Evolutionary conservation across 2,113 vertebrate genomes (phyloP).

Genomic region (Paramisgurnus dabryanus): DNA sequence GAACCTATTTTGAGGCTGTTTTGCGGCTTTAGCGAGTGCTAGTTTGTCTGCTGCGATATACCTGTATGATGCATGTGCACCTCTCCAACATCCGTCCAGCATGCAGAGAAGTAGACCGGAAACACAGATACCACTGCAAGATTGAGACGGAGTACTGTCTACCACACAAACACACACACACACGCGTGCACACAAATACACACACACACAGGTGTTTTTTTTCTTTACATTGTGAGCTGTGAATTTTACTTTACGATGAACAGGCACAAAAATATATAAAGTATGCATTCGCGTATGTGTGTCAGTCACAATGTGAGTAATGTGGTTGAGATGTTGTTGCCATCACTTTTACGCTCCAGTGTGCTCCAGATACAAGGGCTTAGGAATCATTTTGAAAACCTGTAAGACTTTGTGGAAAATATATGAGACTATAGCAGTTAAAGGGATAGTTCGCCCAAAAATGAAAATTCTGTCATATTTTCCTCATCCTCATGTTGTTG

Average conservation of each 20-base stretch:
- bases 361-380: too few species aligned
- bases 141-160: conserved; percentile 35
- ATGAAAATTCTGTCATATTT: too few species aligned
- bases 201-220: conserved; percentile 69
- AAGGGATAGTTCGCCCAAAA: too few species aligned
- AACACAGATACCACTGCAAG: conserved; percentile 53
- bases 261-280: too few species aligned
- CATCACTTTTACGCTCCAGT: too few species aligned
- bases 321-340: background rate
- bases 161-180: conserved; percentile 41
- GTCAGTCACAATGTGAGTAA: background rate
- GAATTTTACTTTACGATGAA: conserved; percentile 47
- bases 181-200: conserved; percentile 36
- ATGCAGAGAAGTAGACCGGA: conserved; percentile 60
- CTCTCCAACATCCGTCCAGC: conserved; percentile 54
- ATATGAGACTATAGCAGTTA: background rate
- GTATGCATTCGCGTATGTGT: background rate
- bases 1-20: conserved; percentile 25
- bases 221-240: conserved; percentile 21
- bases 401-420: background rate
- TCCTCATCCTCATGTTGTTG: too few species aligned
- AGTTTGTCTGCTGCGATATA: conserved; percentile 29
- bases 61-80: conserved; percentile 57
- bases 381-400: background rate
- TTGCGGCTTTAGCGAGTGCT: conserved; percentile 49